A percentile compares a stretch with the other conserved stretches of the same genome.
Conservation (phyloP, 1,140 invertebrate species). For the Teleopsis dalmanni region DNA sequence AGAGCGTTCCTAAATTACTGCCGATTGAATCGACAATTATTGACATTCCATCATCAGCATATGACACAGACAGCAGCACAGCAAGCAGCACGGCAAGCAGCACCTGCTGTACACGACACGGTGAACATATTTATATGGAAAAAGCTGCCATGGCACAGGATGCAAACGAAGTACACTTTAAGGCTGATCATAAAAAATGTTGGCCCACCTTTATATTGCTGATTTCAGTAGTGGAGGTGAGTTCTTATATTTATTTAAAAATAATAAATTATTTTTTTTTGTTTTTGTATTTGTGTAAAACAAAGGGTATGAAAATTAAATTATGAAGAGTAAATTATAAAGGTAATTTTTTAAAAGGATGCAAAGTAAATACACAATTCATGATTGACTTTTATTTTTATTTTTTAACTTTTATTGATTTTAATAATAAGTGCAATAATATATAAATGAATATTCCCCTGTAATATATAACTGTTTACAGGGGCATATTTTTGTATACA, state of each 20-base stretch:
- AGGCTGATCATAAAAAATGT: constrained; percentile 32
- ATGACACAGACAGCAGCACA: constrained; percentile 13
- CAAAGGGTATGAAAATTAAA: constrained; percentile 5
- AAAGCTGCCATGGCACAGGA: constrained; percentile 16
- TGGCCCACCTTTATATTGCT: constrained; percentile 76
- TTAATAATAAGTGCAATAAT: neutral
- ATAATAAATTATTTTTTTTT: neutral
- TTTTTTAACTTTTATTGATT: neutral
- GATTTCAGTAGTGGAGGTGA: constrained; percentile 80
- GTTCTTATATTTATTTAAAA: constrained; percentile 20
- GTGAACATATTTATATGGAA: constrained; percentile 40
- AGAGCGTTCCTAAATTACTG: constrained; percentile 2
- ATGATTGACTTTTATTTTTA: neutral
- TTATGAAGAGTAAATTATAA: neutral
- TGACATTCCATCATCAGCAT: constrained; percentile 33
- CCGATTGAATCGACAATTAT: constrained; percentile 28
- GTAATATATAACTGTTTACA: no score
- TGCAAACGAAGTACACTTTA: constrained; percentile 20
- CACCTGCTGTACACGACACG: constrained; percentile 39
- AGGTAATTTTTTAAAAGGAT: no score
- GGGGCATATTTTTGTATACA: no score
- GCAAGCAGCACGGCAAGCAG: constrained; percentile 40
- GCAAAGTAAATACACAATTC: no score
- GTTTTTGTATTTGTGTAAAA: neutral
- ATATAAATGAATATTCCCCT: no score